phyloP scores from a whole-genome alignment of 2,888 invertebrate species.

The Abrostola tripartita region DNA sequence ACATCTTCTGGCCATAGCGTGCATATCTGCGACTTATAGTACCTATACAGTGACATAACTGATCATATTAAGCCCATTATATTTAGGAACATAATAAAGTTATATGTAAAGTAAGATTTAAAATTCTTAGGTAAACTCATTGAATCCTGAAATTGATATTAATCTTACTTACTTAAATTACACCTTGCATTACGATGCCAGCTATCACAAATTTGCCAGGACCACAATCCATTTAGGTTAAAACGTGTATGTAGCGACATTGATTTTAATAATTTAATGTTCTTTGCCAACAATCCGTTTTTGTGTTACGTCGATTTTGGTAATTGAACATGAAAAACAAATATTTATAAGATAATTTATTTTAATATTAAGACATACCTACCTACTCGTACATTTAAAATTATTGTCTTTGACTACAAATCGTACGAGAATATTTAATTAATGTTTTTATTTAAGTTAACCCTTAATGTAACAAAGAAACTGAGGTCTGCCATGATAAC shows the following conservation, averaged over 20 bases:
- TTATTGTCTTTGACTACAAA: not conserved
- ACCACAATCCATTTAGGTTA: not conserved
- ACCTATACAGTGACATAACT: not conserved
- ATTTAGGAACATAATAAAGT: conserved; percentile 9
- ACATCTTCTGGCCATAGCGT: not conserved
- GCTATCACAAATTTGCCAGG: not conserved
- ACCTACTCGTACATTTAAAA: too few species aligned
- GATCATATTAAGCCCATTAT: not conserved
- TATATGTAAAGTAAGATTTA: conserved; percentile 15
- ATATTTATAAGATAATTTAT: too few species aligned
- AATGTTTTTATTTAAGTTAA: not conserved
- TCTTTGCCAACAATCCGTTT: too few species aligned
- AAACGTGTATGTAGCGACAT: too few species aligned
- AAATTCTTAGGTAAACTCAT: conserved; percentile 12
- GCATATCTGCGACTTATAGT: not conserved
- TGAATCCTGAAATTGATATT: conserved; percentile 35
- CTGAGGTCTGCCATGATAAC: conserved; percentile 42
- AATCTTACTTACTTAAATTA: conserved; percentile 23
- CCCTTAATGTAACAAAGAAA: not conserved
- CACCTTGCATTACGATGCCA: not conserved
- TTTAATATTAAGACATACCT: too few species aligned
- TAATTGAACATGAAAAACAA: too few species aligned
- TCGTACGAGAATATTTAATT: not conserved
- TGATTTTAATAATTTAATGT: too few species aligned
- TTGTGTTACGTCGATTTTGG: too few species aligned